Conservation (phyloP, 2,888 invertebrate genomes). For the Caenorhabditis sp. region DNA sequence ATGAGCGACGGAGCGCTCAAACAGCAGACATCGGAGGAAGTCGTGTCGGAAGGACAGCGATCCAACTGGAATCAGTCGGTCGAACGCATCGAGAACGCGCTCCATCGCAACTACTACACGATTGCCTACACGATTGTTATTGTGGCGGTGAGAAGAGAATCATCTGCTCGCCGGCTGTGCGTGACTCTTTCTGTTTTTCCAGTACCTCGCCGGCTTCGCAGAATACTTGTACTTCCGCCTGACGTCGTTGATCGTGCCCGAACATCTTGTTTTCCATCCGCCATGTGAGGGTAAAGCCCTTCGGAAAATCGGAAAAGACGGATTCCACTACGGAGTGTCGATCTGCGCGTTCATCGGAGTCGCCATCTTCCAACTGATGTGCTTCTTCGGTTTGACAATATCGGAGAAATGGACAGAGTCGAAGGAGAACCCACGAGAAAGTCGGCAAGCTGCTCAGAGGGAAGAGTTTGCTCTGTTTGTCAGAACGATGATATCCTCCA, state of each 20-base stretch:
- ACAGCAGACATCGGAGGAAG: constrained; percentile 20
- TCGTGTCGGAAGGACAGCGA: constrained; percentile 40
- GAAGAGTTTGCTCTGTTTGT: constrained; percentile 57
- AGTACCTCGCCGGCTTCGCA: constrained; percentile 75
- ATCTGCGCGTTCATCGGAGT: constrained; percentile 70
- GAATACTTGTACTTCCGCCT: constrained; percentile 75
- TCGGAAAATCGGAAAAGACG: constrained; percentile 70
- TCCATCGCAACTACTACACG: constrained; percentile 68
- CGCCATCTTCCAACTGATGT: constrained; percentile 73
- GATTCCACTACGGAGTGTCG: constrained; percentile 74
- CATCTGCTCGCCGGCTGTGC: no score
- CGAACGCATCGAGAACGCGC: constrained; percentile 57
- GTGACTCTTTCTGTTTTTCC: constrained; percentile 34
- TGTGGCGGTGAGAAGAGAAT: constrained; percentile 58
- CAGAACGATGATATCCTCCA: constrained; percentile 55
- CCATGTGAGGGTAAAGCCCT: constrained; percentile 66
- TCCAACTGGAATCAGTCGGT: constrained; percentile 56
- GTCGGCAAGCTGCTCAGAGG: constrained; percentile 44
- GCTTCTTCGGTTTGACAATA: constrained; percentile 75
- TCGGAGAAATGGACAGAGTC: constrained; percentile 68
- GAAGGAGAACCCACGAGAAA: constrained; percentile 50
- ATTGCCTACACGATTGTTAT: constrained; percentile 73
- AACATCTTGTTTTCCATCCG: constrained; percentile 66
- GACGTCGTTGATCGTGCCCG: constrained; percentile 67
- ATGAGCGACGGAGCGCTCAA: constrained; percentile 20